Percentiles rank a stretch among this genome's conserved stretches.
These are phyloP conservation scores for Hydropotes inermis DNA, from an alignment of 2,113 vertebrate genomes.

Conservation along the genomic window DNA sequence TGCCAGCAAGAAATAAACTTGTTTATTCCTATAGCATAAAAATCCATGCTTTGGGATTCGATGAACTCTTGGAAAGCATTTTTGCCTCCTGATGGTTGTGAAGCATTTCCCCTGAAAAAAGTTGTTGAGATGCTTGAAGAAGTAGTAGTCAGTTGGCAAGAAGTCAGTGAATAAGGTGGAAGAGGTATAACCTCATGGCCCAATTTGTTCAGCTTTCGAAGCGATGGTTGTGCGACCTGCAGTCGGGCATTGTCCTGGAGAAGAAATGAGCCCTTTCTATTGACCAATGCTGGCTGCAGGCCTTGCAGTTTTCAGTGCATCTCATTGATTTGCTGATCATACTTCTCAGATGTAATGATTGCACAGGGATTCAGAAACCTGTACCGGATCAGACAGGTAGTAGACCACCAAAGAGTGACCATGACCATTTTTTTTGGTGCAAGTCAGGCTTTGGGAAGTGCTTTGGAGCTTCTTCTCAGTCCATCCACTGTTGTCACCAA, in stretches of 20 bases:
- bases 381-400: background rate
- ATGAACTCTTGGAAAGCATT: background rate
- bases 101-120: background rate
- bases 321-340: background rate
- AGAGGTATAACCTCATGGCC: background rate
- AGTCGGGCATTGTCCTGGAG: background rate
- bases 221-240: background rate
- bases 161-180: background rate
- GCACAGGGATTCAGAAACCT: background rate
- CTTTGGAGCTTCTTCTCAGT: background rate
- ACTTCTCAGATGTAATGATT: background rate
- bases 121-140: background rate
- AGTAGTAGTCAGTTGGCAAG: background rate
- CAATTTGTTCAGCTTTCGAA: background rate
- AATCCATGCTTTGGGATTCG: background rate
- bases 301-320: background rate
- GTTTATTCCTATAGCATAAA: background rate
- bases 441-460: background rate
- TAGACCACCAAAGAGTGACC: background rate
- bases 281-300: background rate
- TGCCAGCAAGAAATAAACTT: background rate
- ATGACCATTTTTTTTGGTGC: background rate
- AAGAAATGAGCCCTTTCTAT: background rate
- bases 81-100: background rate
- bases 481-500: rapidly evolving